Evolutionary conservation across 2,888 invertebrate genomes (phyloP).

Genomic region (Scaptomyza polygonia): DNA sequence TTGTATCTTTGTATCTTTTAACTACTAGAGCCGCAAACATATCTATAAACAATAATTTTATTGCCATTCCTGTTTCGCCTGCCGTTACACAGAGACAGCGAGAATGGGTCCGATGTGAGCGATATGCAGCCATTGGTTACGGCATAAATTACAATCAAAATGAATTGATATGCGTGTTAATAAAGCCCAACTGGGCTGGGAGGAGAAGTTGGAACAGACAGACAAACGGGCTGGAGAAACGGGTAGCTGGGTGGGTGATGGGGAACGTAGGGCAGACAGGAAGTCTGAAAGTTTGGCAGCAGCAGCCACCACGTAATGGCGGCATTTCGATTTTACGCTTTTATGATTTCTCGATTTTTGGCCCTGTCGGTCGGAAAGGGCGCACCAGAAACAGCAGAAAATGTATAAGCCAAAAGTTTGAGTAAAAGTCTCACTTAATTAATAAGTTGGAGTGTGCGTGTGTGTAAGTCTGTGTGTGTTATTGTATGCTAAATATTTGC

Average conservation of each 20-base stretch:
- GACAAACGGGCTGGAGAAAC: conserved; percentile 2
- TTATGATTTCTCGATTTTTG: conserved; percentile 75
- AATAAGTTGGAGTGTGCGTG: conserved; percentile 55
- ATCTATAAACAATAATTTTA: conserved; percentile 77
- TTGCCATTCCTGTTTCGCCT: conserved; percentile 36
- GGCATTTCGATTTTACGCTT: conserved; percentile 79
- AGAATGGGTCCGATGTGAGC: conserved; percentile 60
- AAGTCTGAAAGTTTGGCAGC: conserved; percentile 60
- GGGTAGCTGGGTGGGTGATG: not conserved
- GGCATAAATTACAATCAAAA: conserved; percentile 82
- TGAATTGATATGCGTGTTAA: conserved; percentile 81
- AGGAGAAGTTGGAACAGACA: conserved; percentile 6
- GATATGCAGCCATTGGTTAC: conserved; percentile 81
- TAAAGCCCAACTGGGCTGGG: conserved; percentile 41
- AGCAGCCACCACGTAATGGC: conserved; percentile 72
- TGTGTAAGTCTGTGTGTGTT: conserved; percentile 48
- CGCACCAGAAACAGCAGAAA: conserved; percentile 2
- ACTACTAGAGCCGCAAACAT: conserved; percentile 75
- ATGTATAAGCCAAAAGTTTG: conserved; percentile 18
- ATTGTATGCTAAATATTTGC: conserved; percentile 75
- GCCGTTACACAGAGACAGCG: not conserved
- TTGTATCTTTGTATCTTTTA: conserved; percentile 55
- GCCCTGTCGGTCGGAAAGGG: conserved; percentile 2
- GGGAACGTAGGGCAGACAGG: conserved; percentile 37
- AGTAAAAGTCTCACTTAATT: conserved; percentile 64